These are phyloP conservation scores for Phortica magna DNA, from an alignment of 2,888 invertebrate species.

Conservation along the genomic window DNA sequence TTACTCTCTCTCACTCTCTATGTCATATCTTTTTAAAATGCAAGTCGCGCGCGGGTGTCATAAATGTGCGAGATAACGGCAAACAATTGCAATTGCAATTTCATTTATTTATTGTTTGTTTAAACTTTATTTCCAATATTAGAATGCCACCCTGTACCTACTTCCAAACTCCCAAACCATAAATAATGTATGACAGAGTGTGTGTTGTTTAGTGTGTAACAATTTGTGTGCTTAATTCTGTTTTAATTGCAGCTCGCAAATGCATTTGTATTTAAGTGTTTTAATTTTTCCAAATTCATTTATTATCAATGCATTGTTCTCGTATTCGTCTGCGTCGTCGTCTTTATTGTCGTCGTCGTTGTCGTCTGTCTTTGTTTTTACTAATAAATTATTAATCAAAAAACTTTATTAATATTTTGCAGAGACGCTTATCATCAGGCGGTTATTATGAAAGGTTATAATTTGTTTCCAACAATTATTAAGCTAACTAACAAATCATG, in stretches of 20 bases:
- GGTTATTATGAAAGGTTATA: slow-evolving; percentile 78
- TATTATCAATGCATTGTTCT: slow-evolving; percentile 42
- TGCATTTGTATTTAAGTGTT: not conserved
- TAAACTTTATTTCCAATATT: no score
- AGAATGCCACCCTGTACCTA: no score
- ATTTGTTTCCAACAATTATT: slow-evolving; percentile 73
- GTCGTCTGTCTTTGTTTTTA: slow-evolving; percentile 46
- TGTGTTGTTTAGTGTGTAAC: not conserved
- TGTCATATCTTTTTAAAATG: not conserved
- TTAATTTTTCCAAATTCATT: not conserved
- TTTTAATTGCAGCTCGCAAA: slow-evolving; percentile 8
- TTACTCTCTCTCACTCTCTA: not conserved
- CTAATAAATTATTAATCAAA: slow-evolving; percentile 72
- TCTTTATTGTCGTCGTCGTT: slow-evolving; percentile 20
- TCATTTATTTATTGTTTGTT: no score
- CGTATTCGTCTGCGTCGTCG: slow-evolving; percentile 45
- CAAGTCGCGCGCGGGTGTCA: no score
- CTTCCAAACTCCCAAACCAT: no score
- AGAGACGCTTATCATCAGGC: slow-evolving; percentile 78
- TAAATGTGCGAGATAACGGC: no score
- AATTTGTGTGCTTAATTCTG: not conserved
- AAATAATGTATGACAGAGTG: not conserved
- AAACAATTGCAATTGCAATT: no score
- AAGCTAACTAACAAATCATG: slow-evolving; percentile 24
- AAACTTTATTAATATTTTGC: slow-evolving; percentile 78